Base-by-base conservation (phyloP, 2,888 invertebrate genomes). In the Diarsia rubi region DNA sequence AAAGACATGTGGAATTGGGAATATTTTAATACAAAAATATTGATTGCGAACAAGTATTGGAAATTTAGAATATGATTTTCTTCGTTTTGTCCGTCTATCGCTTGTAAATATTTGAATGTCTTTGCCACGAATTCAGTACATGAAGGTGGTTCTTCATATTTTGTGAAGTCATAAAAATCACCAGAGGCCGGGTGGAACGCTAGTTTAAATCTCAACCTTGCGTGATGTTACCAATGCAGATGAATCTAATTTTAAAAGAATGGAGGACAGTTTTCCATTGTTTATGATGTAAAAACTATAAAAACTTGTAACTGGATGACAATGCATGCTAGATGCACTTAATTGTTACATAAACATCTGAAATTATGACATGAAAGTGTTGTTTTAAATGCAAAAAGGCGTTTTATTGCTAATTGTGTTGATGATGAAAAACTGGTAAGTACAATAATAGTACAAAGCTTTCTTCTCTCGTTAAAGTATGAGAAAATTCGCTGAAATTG, bases 301-400 rank as follows among this genome's bases (percentile, higher is more conserved):
- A 71, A 85, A 85, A 77, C 21, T 44, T n/a, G 44, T 66, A 62
- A 45, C 24, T 59, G 21, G 8, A 44, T 37, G 24, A 77, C 77
- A 78, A 75, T 79, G 83, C 70, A 70, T 72, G 54, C 31, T 63
- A 47, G 45, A 69, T 73, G 52, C 65, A 70, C 63, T 73, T 75
- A 66, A 73, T 76, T 73, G 54, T 85, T 74, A 78, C 72, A 70
- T 85, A 78, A 70, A 68, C 49, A 71, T n/a, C 47, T 68, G 59
- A 62, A 62, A 52, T 73, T 27, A 68, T 71, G 68, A n/a, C 54
- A 47, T 12, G 42, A 63, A 77, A 57, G 31, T 24, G 42, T 4
- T 19, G 27, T 19, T 64, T 45, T 37, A 16, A 12, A 47, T 54
- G 69, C 11, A 65, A 73, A 77, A 81, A 52, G 24, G 3, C 31